Evolutionary conservation across 2,113 vertebrate species (phyloP), one percentile per base, ranked within the genome.

Genomic region (Hyperopisus bebe): DNA sequence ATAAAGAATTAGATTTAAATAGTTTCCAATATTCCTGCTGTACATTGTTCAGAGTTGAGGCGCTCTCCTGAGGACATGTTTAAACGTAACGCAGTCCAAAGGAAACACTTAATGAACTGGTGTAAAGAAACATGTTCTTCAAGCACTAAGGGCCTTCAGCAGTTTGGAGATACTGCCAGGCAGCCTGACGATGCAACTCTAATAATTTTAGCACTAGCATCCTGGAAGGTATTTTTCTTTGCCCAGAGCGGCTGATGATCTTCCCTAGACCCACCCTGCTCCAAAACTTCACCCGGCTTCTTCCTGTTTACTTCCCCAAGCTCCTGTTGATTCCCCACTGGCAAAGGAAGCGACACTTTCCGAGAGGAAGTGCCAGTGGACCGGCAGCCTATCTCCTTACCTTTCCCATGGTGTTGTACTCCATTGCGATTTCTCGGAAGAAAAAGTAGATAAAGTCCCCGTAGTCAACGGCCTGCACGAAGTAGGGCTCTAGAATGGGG

Each of bases 401-500:
- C 98, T 99, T 99, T 91, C 98, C 98, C 98, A 99, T 99, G 94
- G 96, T 98, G 96, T 99, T 99, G 96, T 99, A 99, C 90, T 99
- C 98, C 94, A 99, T 98, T 0, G 98, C 98, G 92, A 99, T 99
- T 95, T 99, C 98, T 90, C 98, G 97, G 95, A 98, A 99, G 97
- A 99, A 99, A 94, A 99, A 99, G 95, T 99, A 99, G 95, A 99
- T 99, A 92, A 98, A 98, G 93, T 97, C 96, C 44, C 97, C 96
- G 58, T 99, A 99, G 94, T 99, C 94, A 90, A 99, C 97, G 0
- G 98, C 98, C 92, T 99, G 98, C 83, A 99, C 97, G 92, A 99
- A 99, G 93, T 98, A 98, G 0, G 98, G 98, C 92, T 99, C 98
- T 99, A 95, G 47, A 91, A 92, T 91, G 27, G 80, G 53, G 27